These are phyloP conservation scores for Listronotus oregonensis DNA, from an alignment of 1,140 invertebrate species.

Conservation along the genomic window DNA sequence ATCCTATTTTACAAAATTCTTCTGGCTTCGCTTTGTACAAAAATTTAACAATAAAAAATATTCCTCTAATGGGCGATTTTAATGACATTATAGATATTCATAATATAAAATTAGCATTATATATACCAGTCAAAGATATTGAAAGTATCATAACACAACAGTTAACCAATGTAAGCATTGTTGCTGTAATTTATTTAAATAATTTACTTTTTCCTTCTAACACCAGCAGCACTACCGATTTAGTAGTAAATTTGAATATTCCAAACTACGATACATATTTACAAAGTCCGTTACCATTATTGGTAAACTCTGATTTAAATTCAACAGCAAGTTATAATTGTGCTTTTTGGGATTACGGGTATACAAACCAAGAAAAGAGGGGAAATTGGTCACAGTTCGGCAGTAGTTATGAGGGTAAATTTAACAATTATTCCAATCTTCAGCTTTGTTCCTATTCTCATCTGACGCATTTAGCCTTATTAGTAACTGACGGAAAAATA, in stretches of 20 bases:
- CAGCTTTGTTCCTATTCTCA: constrained; percentile 63
- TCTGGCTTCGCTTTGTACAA: constrained; percentile 61
- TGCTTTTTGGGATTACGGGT: constrained; percentile 64
- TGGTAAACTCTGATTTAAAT: constrained; percentile 55
- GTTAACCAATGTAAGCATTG: constrained; percentile 39
- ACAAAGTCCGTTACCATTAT: constrained; percentile 57
- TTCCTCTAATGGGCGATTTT: constrained; percentile 56
- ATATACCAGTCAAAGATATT: constrained; percentile 55
- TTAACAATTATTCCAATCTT: constrained; percentile 50
- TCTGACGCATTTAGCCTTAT: constrained; percentile 65
- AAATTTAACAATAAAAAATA: constrained; percentile 53
- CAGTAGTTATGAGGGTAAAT: constrained; percentile 31
- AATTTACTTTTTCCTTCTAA: constrained; percentile 61
- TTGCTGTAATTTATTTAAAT: constrained; percentile 62
- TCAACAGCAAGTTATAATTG: constrained; percentile 51
- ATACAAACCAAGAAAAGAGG: constrained; percentile 28
- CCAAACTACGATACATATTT: constrained; percentile 61
- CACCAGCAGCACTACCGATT: constrained; percentile 47
- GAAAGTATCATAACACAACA: constrained; percentile 10
- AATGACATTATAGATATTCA: constrained; percentile 54
- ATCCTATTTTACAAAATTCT: constrained; percentile 60
- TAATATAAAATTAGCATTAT: constrained; percentile 61
- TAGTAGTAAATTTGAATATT: constrained; percentile 62
- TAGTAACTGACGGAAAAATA: constrained; percentile 49
- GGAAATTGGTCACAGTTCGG: constrained; percentile 56